These are phyloP conservation scores for Tragelaphus buxtoni DNA, from an alignment of 2,113 vertebrate genomes.

Conservation along the genomic window DNA sequence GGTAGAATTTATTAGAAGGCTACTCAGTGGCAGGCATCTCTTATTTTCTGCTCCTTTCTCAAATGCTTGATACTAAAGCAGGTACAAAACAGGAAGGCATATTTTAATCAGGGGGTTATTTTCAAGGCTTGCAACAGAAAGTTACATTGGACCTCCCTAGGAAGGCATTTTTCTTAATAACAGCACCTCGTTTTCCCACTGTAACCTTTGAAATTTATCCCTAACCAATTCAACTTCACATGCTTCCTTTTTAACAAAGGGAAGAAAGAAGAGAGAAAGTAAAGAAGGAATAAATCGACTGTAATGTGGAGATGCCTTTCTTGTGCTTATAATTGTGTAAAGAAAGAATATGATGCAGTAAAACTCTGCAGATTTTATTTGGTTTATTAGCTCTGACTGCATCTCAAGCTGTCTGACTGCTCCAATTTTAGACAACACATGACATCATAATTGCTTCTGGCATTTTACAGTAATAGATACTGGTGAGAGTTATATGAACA, in stretches of 20 bases:
- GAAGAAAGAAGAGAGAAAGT: constrained; percentile 33
- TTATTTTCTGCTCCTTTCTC: constrained; percentile 17
- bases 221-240: not conserved
- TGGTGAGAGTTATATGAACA: constrained; percentile 32
- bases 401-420: constrained; percentile 56
- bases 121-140: constrained; percentile 27
- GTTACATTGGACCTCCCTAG: not conserved
- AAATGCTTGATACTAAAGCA: constrained; percentile 14
- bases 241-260: constrained; percentile 43
- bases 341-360: constrained; percentile 52
- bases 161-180: constrained; percentile 18
- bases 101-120: constrained; percentile 59
- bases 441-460: constrained; percentile 71
- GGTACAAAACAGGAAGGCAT: not conserved
- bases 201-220: not conserved
- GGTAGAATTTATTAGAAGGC: constrained; percentile 47
- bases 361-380: constrained; percentile 52
- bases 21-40: not conserved
- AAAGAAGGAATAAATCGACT: constrained; percentile 51
- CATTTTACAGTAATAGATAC: constrained; percentile 67
- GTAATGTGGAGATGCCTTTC: constrained; percentile 65
- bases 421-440: constrained; percentile 66
- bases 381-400: constrained; percentile 65
- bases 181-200: not conserved
- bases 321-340: constrained; percentile 51